These are phyloP conservation scores for Cynopterus brachyotis DNA, from an alignment of 2,113 vertebrate species.

Conservation along the genomic window DNA sequence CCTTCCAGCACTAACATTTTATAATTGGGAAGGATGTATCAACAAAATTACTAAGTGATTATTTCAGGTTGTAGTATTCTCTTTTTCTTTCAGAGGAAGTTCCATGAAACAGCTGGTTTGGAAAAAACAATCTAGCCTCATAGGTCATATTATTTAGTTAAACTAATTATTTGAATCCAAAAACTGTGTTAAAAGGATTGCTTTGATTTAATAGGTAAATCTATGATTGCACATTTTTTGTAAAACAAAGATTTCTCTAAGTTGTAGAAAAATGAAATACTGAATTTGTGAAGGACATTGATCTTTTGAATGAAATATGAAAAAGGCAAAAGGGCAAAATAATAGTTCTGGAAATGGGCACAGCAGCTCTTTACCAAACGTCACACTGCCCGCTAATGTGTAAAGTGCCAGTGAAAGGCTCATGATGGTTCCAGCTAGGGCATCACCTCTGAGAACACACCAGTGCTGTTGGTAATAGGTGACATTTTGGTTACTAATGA, in stretches of 20 bases:
- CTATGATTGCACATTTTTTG: neutral
- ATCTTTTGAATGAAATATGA: slow-evolving; percentile 47
- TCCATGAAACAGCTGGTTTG: neutral
- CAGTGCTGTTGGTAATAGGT: neutral
- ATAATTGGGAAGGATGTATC: neutral
- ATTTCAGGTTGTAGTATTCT: neutral
- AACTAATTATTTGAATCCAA: neutral
- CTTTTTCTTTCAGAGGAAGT: slow-evolving; percentile 10
- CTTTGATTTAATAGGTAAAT: slow-evolving; percentile 11
- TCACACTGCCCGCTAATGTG: neutral
- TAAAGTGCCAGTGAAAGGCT: neutral
- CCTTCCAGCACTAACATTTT: neutral
- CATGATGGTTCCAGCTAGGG: neutral
- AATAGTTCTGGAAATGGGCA: slow-evolving; percentile 16
- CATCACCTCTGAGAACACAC: neutral
- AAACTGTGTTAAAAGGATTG: neutral
- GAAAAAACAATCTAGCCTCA: neutral
- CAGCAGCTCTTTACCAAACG: neutral
- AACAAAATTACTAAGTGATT: neutral
- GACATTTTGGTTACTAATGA: slow-evolving; percentile 33
- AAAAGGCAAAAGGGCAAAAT: slow-evolving; percentile 51
- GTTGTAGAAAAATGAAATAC: slow-evolving; percentile 49
- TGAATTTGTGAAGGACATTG: slow-evolving; percentile 1
- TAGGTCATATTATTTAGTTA: slow-evolving; percentile 23
- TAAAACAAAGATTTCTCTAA: slow-evolving; percentile 10